Conservation (phyloP, 2,797 vertebrate species). For the Eptatretus atami region DNA sequence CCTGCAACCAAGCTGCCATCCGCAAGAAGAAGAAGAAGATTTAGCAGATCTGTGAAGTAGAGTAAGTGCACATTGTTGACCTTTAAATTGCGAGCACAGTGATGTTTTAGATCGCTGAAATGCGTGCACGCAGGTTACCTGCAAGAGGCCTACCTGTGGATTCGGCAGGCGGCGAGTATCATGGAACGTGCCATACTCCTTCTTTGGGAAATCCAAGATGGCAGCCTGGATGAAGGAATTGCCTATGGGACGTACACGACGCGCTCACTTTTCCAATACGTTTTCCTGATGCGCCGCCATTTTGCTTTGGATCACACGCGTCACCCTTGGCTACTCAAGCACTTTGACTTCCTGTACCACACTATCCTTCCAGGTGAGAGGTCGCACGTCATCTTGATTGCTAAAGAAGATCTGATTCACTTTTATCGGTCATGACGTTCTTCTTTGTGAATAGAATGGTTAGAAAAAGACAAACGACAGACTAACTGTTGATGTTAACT, state of each 20-base stretch:
- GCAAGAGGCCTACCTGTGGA: constrained; percentile 85
- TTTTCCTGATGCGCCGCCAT: constrained; percentile 75
- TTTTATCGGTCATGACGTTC: no score
- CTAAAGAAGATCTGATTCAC: no score
- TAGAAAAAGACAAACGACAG: no score
- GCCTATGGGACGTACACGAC: constrained; percentile 87
- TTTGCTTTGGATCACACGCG: constrained; percentile 61
- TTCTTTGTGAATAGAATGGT: no score
- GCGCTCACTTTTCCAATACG: constrained; percentile 75
- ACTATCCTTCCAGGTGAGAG: constrained; percentile 55
- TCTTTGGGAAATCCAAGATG: constrained; percentile 55
- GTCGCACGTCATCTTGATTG: background rate
- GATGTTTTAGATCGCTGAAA: no score
- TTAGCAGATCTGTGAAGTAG: no score
- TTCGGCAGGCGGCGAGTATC: constrained; percentile 60
- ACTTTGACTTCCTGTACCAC: constrained; percentile 80
- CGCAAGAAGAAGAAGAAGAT: no score
- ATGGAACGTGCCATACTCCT: constrained; percentile 94
- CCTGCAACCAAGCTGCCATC: no score
- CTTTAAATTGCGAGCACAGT: no score
- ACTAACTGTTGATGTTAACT: no score
- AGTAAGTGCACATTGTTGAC: no score
- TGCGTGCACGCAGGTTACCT: constrained; percentile 33
- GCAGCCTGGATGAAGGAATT: constrained; percentile 74
- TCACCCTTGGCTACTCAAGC: constrained; percentile 82